These are phyloP conservation scores for Drosophila putrida DNA, from an alignment of 2,888 invertebrate species.

Conservation along the genomic window DNA sequence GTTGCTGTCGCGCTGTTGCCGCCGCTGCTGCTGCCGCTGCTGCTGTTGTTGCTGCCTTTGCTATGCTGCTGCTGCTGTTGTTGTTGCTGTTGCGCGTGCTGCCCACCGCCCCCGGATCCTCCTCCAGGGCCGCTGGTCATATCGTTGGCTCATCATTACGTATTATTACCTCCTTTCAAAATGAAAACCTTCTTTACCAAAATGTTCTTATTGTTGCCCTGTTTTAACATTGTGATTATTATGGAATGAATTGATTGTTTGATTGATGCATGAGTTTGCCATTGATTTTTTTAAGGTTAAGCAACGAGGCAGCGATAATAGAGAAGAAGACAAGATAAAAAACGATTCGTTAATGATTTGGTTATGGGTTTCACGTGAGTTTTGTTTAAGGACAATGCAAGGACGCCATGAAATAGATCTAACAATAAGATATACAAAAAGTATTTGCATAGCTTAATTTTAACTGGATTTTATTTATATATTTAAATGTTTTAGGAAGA, in stretches of 20 bases:
- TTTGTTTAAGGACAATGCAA: slow-evolving; percentile 28
- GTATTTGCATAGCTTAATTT: no score
- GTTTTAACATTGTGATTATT: slow-evolving; percentile 34
- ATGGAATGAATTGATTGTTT: slow-evolving; percentile 33
- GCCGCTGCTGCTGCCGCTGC: slow-evolving; percentile 44
- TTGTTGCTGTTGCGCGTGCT: slow-evolving; percentile 55
- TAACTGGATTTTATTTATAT: no score
- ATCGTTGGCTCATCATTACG: slow-evolving; percentile 86
- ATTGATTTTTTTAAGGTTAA: slow-evolving; percentile 45
- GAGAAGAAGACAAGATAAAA: slow-evolving; percentile 78
- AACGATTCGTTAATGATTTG: slow-evolving; percentile 78
- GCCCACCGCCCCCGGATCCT: slow-evolving; percentile 65
- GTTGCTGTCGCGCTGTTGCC: slow-evolving; percentile 55
- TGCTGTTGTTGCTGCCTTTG: slow-evolving; percentile 46
- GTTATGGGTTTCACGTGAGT: slow-evolving; percentile 50
- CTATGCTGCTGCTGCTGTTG: slow-evolving; percentile 53
- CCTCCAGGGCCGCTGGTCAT: slow-evolving; percentile 84
- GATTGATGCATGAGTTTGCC: slow-evolving; percentile 37
- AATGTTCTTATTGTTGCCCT: slow-evolving; percentile 86
- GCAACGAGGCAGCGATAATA: slow-evolving; percentile 75
- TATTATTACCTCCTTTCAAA: slow-evolving; percentile 86
- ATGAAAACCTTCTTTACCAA: slow-evolving; percentile 86
- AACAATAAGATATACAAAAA: neutral
- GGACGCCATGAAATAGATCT: slow-evolving; percentile 7
- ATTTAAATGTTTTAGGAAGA: no score